Base-by-base conservation (phyloP, 2,888 invertebrate species). In the Zygogramma bicolorata region DNA sequence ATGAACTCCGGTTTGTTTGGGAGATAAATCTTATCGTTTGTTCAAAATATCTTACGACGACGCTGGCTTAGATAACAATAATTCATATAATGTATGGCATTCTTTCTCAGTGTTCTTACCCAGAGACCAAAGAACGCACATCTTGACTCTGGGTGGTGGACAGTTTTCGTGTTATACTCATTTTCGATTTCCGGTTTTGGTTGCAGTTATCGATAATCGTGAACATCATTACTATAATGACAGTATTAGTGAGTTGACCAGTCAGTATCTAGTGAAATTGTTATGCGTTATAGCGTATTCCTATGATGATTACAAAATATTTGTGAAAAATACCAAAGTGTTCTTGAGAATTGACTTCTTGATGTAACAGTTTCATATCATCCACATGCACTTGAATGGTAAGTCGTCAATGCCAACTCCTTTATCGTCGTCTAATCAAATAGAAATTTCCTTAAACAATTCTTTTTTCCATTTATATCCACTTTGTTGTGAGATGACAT, bases 41-140 rank as follows among this genome's bases (percentile, higher is more conserved):
- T 27, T 65, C 40, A 53, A 34, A 29, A 49, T 25, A 65, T 65
- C 34, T 2, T 27, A 13, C 42, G 22, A 59, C 70, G 70, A 49
- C 70, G 31, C 62, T 70, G 70, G 25, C 25, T 59, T 20, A 57
- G 70, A 70, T 70, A 65, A 68, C 29, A 68, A 70, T 70, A 65
- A 70, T 53, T 65, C 65, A 70, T 65, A 57, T 63, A 34, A 29
- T 58, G 65, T 65, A n/a, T 25, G 5, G 27, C n/a, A 53, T 53
- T 53, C 25, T 27, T 53, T 53, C 53, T 53, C 27, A 53, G 53
- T 53, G 27, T 53, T 27, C 53, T 27, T n/a, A n/a, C 27, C 25
- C 27, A 27, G 5, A n/a, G 25, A 53, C n/a, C 53, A 25, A n/a
- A 25, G 53, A 53, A 25, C 53, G 27, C 13, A 25, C 25, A 53